Evolutionary conservation across 2,888 invertebrate genomes (phyloP).

Genomic region (Sipunculus nudus): DNA sequence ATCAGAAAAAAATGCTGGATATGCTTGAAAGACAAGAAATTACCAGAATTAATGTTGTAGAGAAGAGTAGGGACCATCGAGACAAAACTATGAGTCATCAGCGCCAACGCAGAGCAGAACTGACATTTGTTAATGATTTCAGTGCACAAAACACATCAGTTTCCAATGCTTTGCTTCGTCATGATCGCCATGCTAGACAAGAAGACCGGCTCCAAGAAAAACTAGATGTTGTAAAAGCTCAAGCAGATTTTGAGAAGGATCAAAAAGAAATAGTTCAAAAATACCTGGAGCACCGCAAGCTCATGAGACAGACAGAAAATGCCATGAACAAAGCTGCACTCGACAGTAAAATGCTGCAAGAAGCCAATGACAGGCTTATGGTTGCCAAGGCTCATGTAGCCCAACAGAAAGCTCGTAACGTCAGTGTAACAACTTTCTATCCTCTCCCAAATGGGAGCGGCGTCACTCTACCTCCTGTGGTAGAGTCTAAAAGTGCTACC

Average conservation of each 20-base stretch:
- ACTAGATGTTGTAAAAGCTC: conserved; percentile 40
- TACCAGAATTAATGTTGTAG: conserved; percentile 48
- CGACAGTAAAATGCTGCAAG: conserved; percentile 57
- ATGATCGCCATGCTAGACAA: conserved; percentile 54
- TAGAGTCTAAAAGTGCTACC: too few species aligned
- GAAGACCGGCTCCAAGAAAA: conserved; percentile 48
- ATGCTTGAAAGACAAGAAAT: conserved; percentile 52
- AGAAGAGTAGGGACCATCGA: conserved; percentile 48
- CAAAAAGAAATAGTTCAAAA: conserved; percentile 59
- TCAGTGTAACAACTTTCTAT: conserved; percentile 9
- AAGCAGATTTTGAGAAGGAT: conserved; percentile 46
- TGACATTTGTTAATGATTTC: conserved; percentile 59
- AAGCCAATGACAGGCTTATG: conserved; percentile 58
- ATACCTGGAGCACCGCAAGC: conserved; percentile 59
- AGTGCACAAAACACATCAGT: conserved; percentile 63
- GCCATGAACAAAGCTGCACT: conserved; percentile 55
- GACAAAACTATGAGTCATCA: conserved; percentile 28
- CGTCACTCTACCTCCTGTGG: too few species aligned
- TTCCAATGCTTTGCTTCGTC: conserved; percentile 61
- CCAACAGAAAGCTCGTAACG: conserved; percentile 44
- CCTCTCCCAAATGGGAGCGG: too few species aligned
- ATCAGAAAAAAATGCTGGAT: conserved; percentile 49
- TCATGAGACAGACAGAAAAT: conserved; percentile 61
- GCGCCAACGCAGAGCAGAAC: conserved; percentile 47
- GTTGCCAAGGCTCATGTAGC: conserved; percentile 55